Conservation (phyloP, 2,888 invertebrate genomes). For the Cantharis rufa region DNA sequence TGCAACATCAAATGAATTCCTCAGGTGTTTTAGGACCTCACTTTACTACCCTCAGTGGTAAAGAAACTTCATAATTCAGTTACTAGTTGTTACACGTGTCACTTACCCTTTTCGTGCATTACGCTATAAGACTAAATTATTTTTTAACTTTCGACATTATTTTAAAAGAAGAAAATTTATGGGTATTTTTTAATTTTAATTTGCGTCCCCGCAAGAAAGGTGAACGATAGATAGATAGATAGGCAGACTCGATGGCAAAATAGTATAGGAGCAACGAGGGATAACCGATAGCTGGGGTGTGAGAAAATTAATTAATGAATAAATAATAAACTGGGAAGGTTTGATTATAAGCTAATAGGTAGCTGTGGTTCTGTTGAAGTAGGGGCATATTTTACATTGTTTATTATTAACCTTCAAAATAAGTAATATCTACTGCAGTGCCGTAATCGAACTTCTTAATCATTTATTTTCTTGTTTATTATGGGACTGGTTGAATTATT, state of each 20-base stretch:
- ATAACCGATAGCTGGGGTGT: constrained; percentile 29
- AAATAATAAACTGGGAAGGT: constrained; percentile 54
- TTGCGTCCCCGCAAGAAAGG: not conserved
- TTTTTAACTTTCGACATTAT: not conserved
- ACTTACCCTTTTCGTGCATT: constrained; percentile 13
- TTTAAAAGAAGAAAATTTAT: not conserved
- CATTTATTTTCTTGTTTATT: constrained; percentile 19
- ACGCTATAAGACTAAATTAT: not conserved
- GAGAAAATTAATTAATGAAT: constrained; percentile 57
- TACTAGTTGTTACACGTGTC: constrained; percentile 31
- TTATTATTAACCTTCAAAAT: constrained; percentile 47
- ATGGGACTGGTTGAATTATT: not conserved
- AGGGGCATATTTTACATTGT: constrained; percentile 48
- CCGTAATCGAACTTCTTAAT: constrained; percentile 27
- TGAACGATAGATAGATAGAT: no score
- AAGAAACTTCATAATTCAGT: constrained; percentile 28
- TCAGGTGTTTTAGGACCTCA: constrained; percentile 43
- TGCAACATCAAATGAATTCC: constrained; percentile 42
- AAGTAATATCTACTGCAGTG: constrained; percentile 15
- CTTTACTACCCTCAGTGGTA: constrained; percentile 35
- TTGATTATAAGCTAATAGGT: constrained; percentile 54
- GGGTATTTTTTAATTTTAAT: not conserved
- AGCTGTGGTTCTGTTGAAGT: constrained; percentile 41
- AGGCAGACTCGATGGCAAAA: constrained; percentile 6
- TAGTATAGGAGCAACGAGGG: constrained; percentile 15